A percentile compares a stretch with the other conserved stretches of the same genome.
These are phyloP conservation scores for Campoplex nolae DNA, from an alignment of 2,888 invertebrate species.

Conservation along the genomic window DNA sequence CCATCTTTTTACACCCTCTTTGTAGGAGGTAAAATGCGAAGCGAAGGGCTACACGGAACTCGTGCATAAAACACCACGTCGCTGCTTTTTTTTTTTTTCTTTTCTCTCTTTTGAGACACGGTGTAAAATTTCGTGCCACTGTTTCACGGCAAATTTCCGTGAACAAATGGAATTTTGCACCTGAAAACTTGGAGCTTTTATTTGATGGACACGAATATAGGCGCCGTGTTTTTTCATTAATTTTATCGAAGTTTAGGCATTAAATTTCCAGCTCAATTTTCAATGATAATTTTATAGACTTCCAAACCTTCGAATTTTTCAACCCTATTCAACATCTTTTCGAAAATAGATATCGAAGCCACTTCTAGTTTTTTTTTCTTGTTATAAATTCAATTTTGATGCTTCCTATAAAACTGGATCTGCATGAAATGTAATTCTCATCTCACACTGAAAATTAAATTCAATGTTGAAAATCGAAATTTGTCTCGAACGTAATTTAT, in stretches of 20 bases:
- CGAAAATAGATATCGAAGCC: neutral
- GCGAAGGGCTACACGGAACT: constrained; percentile 15
- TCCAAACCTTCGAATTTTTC: neutral
- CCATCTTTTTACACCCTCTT: constrained; percentile 5
- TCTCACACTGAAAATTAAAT: too few relatives aligned
- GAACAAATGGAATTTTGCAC: constrained; percentile 21
- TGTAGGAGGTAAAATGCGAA: constrained; percentile 8
- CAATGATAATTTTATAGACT: neutral
- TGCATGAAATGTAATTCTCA: neutral
- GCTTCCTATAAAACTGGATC: neutral
- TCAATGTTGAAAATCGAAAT: neutral
- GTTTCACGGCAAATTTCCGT: constrained; percentile 14
- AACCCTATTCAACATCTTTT: neutral
- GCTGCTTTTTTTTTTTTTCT: neutral
- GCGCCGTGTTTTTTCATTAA: neutral
- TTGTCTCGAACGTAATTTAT: neutral
- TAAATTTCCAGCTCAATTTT: neutral
- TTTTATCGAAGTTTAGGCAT: neutral
- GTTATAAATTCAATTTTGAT: neutral
- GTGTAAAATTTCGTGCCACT: constrained; percentile 15
- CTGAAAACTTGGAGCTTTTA: constrained; percentile 1
- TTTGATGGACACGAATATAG: neutral
- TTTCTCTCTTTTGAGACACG: neutral
- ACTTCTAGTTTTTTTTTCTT: neutral
- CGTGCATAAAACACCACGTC: constrained; percentile 5